Evolutionary conservation across 37 sponge, comb jelly and placozoan genomes (phyloP).

Genomic region (Diacarnus erythraeanus): DNA sequence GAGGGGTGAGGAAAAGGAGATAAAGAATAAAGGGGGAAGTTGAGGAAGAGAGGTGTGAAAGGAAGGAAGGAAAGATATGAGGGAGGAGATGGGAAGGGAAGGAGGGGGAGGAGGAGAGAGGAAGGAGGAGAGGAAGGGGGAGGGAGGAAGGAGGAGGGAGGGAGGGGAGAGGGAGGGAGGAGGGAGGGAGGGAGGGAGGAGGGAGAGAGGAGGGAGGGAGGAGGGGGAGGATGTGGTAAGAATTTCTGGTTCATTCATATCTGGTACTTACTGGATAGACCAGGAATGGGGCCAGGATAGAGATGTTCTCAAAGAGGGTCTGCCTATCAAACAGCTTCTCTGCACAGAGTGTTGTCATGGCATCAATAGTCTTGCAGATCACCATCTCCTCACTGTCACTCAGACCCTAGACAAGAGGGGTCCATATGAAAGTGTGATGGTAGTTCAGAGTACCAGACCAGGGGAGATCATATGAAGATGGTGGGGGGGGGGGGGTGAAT

Average conservation of each 20-base stretch:
- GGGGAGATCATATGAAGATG: neutral
- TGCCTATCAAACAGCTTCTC: conserved; percentile 69
- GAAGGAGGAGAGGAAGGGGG: no score
- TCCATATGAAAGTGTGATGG: neutral
- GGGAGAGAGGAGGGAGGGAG: no score
- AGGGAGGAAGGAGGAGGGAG: no score
- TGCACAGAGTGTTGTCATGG: conserved; percentile 73
- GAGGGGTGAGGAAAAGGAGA: no score
- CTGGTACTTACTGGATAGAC: conserved; percentile 74
- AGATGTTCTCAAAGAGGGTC: conserved; percentile 53
- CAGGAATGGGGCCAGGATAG: conserved; percentile 73
- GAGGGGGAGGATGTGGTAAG: neutral
- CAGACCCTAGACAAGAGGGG: conserved; percentile 60
- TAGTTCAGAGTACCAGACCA: no score
- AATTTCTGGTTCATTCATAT: neutral
- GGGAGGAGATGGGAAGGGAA: no score
- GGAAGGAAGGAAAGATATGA: no score
- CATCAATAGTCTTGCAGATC: conserved; percentile 78
- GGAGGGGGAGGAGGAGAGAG: no score
- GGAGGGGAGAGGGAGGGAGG: no score
- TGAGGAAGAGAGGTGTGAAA: no score
- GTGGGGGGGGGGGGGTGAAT: neutral
- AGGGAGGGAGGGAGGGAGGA: no score
- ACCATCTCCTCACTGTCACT: conserved; percentile 92
- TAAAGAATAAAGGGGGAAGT: no score